Conservation (phyloP, 2,797 vertebrate genomes). For the Chloroceryle inda region DNA sequence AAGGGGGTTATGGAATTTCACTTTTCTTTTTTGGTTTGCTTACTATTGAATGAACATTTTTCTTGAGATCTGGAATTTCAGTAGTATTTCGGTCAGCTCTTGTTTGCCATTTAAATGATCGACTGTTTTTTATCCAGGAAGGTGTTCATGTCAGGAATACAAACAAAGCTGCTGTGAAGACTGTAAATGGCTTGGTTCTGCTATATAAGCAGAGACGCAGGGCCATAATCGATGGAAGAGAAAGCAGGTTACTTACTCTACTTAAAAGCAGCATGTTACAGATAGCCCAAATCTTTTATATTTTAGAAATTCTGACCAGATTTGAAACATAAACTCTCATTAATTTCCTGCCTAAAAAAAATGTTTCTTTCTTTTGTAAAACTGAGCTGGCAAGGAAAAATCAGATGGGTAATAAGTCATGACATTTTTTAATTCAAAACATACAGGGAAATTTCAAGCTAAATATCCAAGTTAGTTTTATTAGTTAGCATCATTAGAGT, state of each 20-base stretch:
- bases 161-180: not conserved
- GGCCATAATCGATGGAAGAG: not conserved
- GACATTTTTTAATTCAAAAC: not conserved
- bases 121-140: not conserved
- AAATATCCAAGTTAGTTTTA: not conserved
- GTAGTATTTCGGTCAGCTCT: not conserved
- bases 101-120: not conserved
- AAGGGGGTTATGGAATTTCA: accelerated
- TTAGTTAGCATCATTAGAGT: not conserved
- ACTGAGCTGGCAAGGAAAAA: not conserved
- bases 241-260: not conserved
- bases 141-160: not conserved
- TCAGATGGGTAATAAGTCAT: not conserved
- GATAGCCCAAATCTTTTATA: not conserved
- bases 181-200: not conserved
- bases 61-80: not conserved
- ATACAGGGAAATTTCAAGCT: not conserved
- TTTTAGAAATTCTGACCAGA: not conserved
- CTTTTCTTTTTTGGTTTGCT: not conserved
- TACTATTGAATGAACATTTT: not conserved
- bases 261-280: not conserved
- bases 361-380: not conserved
- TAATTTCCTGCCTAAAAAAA: not conserved
- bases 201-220: not conserved
- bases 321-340: not conserved